Base-by-base conservation (phyloP, 2,888 invertebrate genomes). In the Galerucella nymphaeae region DNA sequence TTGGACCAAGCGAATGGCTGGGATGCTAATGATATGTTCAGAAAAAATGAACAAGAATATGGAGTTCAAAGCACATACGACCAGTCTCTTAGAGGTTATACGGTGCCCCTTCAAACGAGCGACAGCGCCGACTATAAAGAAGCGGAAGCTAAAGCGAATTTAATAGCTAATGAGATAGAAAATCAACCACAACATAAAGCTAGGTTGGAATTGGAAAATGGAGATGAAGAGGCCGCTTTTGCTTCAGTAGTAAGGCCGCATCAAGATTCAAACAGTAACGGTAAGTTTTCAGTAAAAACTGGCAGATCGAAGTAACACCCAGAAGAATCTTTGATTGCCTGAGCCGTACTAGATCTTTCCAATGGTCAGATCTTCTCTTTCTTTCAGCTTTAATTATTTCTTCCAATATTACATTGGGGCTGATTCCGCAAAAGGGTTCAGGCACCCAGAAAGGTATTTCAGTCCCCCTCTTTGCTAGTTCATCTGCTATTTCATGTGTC, bases 21-120 rank as follows among this genome's bases (percentile, higher is more conserved):
- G 98, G 96, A 97, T 88, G 94, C 94, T 2, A 93, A 94, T 86
- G 98, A 98, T 80, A 99, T 99, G 98, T 99, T 99, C 88, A 90
- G 93, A 78, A 95, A 93, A 85, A 98, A 98, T 88, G 96, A 96
- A 85, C 91, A 92, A 84, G 91, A 94, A 78, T 98, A 97, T 87
- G 97, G 98, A 69, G 96, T 81, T 4, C 93, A 93, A 82, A 95
- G 97, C 79, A 96, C 96, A 2, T 99, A 95, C 86, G 96, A 97
- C 84, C 95, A 96, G 82, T 93, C 94, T 75, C 87, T 99, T 80
- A 90, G 93, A n/a, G 96, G 96, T 53, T 99, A 99, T 84, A 98
- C 98, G 76, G 91, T 96, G 81, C 94, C 92, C 77, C 88, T 98
- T 82, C 93, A 96, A 84, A 91, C 93, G 82, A 93, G 92, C 80